A percentile compares a stretch with the other conserved stretches of the same genome.
Conservation (phyloP, 2,797 vertebrate genomes). For the Acipenser oxyrinchus region DNA sequence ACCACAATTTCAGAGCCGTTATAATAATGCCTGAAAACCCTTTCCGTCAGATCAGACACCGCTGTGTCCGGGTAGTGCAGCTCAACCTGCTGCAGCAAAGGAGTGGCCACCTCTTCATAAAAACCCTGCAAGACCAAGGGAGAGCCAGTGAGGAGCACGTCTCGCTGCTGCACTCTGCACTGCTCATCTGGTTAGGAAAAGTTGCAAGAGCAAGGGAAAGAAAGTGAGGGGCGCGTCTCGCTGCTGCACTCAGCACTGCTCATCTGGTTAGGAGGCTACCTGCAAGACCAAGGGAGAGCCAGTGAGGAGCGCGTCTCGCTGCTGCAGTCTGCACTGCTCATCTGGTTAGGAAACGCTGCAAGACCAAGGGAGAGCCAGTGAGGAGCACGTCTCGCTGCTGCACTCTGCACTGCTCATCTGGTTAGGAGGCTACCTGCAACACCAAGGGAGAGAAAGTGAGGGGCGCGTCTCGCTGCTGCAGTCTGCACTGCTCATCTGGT, state of each 20-base stretch:
- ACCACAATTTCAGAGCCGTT: slow-evolving; percentile 73
- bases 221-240: too few relatives aligned
- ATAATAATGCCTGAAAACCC: slow-evolving; percentile 64
- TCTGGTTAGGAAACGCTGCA: too few relatives aligned
- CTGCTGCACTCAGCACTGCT: neutral
- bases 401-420: too few relatives aligned
- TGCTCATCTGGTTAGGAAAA: neutral
- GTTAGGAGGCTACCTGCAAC: too few relatives aligned
- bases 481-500: too few relatives aligned
- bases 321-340: too few relatives aligned
- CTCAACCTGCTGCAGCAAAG: slow-evolving; percentile 55
- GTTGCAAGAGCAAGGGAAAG: too few relatives aligned
- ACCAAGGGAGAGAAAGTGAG: too few relatives aligned
- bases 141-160: neutral
- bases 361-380: neutral
- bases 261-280: slow-evolving; percentile 21
- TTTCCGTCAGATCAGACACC: slow-evolving; percentile 34
- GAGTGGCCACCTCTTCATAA: slow-evolving; percentile 68
- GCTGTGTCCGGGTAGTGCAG: slow-evolving; percentile 48
- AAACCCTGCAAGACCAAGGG: slow-evolving; percentile 48
- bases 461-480: too few relatives aligned
- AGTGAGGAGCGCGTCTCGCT: too few relatives aligned
- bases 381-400: too few relatives aligned
- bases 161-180: neutral
- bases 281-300: too few relatives aligned